Conservation (phyloP, 53 echinoderm and acorn worm genomes). For the Apostichopus leukothele region DNA sequence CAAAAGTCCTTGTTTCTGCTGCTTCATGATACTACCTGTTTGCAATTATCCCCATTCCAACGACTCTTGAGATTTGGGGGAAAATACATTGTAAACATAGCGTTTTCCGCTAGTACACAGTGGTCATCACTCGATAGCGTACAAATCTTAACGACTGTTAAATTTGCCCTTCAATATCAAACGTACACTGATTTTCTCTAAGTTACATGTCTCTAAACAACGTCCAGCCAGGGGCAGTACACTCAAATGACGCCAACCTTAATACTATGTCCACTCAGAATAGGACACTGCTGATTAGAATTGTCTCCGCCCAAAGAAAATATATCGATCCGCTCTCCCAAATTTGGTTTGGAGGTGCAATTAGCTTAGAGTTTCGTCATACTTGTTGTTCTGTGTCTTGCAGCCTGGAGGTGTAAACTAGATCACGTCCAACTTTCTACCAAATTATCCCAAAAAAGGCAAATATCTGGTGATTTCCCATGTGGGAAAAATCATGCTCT, state of each 20-base stretch:
- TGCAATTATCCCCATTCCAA: no score
- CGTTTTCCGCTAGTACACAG: no score
- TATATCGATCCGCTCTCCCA: slow-evolving; percentile 1
- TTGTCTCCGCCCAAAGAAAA: slow-evolving; percentile 7
- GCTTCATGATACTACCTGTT: no score
- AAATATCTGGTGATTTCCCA: not conserved
- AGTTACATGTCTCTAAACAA: no score
- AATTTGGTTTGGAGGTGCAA: slow-evolving; percentile 16
- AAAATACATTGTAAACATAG: no score
- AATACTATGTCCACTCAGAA: not conserved
- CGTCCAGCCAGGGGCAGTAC: not conserved
- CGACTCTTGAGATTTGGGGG: no score
- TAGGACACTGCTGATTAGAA: not conserved
- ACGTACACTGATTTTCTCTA: no score
- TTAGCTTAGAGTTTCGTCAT: slow-evolving; percentile 2
- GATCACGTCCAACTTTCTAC: slow-evolving; percentile 19
- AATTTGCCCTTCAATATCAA: no score
- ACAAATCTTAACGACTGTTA: no score
- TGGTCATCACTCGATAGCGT: no score
- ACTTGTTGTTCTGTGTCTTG: not conserved
- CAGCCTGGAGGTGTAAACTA: not conserved
- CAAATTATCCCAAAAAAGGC: not conserved
- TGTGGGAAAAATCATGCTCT: not conserved
- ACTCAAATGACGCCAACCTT: not conserved
- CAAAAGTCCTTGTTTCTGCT: no score